Evolutionary conservation across 2,888 invertebrate species (phyloP), one percentile per base, ranked within the genome.

Genomic region (Volucella inanis): DNA sequence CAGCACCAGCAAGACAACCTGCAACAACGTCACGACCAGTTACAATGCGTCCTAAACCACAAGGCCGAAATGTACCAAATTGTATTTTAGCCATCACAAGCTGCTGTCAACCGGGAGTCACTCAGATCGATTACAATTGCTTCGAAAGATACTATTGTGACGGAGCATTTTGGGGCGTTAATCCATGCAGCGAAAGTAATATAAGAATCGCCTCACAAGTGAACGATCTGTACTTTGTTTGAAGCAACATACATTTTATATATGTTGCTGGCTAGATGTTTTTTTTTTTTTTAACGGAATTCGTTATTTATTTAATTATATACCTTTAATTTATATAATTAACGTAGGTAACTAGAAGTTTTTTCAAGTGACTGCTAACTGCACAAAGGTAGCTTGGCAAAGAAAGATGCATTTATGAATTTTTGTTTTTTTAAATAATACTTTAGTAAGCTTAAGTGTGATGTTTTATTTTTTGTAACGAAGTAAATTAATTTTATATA

Each of bases 81-180:
- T 97, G 97, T 88, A 94, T 95, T 0, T 95, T 95, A 94, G 96
- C 96, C 0, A 95, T 96, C 64, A 92, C 96, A 8, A 94, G 95
- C 1, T 97, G 97, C 89, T 97, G 97, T 89, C 31, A 31, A 31
- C 92, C 94, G 1, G 91, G 92, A 0, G 90, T 90, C 38, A 91
- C 91, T n/a, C 90, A 92, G 12, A 91, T 94, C 64, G 91, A 93
- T 2, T 93, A 93, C 87, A 91, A 90, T 12, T 97, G 97, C 90
- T 97, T 97, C 82, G 96, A 96, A 90, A 92, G 93, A 9, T 91
- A 95, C 70, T 94, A 94, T 8, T 97, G 97, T 89, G 94, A 94
- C 0, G 95, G 95, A 0, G 94, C 94, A 65, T 96, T 95, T 92
- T 96, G 96, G 93, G 96, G 94, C 87, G 88, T 91, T 0, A 95